These are phyloP conservation scores for Tinea trinotella DNA, from an alignment of 2,888 invertebrate genomes.

Conservation along the genomic window DNA sequence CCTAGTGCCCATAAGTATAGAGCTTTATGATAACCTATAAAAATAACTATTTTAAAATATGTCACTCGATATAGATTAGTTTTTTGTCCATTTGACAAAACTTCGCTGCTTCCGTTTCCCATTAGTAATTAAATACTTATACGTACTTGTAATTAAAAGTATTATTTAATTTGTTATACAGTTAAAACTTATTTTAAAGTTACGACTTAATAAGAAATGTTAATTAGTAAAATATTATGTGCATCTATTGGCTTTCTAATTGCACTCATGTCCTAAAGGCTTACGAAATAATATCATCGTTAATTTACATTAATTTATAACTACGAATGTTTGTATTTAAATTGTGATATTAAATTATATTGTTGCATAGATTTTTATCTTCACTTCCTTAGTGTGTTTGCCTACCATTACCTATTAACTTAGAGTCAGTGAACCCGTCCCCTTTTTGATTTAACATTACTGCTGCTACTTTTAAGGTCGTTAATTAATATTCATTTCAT, in stretches of 20 bases:
- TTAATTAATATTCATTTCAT: conserved; percentile 15
- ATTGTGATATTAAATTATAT: not conserved
- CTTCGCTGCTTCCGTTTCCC: no score
- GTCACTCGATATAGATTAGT: no score
- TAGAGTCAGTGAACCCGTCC: conserved; percentile 16
- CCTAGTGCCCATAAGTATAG: no score
- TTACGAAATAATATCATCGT: not conserved
- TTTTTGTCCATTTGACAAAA: no score
- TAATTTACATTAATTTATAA: not conserved
- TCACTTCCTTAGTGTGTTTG: conserved; percentile 10
- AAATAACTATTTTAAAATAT: no score
- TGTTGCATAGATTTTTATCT: conserved; percentile 12
- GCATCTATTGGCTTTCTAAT: not conserved
- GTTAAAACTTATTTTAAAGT: no score
- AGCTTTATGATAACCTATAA: no score
- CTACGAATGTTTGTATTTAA: not conserved
- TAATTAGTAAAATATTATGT: no score
- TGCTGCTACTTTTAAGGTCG: not conserved
- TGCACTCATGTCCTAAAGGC: not conserved
- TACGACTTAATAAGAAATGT: no score
- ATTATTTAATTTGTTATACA: no score
- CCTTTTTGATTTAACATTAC: conserved; percentile 6
- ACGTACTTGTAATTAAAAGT: no score
- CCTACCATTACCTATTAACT: conserved; percentile 3
- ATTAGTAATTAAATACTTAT: no score